Evolutionary conservation across 1,140 invertebrate genomes (phyloP), one percentile per base, ranked within the genome.

Genomic region (Pentalonia nigronervosa): DNA sequence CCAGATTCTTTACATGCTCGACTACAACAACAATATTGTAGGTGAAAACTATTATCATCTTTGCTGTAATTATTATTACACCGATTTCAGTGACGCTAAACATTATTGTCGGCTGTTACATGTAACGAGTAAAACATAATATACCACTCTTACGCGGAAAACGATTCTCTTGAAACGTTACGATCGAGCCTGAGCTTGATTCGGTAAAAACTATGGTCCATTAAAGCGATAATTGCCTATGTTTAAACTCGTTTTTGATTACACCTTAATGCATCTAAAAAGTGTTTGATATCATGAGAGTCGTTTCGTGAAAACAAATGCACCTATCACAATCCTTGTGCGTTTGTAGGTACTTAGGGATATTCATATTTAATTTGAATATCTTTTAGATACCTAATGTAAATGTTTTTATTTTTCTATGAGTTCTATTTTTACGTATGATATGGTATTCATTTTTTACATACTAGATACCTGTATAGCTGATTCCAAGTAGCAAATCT

Each of bases 181-280:
- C 34, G 36, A 23, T 84, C 21, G 36, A 36, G 36, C 36, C 83
- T 2, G 36, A 76, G 60, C 30, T n/a, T 7, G 11, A 34, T 76
- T 76, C n/a, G 30, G 60, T 76, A 76, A 76, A 76, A 76, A 76
- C n/a, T 11, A 53, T 21, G 50, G 34, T 36, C 20, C 34, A 83
- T 84, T 41, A 45, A 84, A 21, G 41, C 83, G 25, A 41, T 84
- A 25, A 41, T 34, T 36, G 60, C 41, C 81, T 83, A 36, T 41
- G 20, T 83, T 36, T 84, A 41, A 84, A 84, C 34, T 41, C 83
- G 45, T 41, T 84, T 84, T 84, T 84, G 21, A 84, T 84, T 84
- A 11, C 36, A 25, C 36, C 23, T 84, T 23, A 84, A 84, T 45
- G 36, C 23, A n/a, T 9, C 9, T n/a, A 86, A 25, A 86, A 17